Base-by-base conservation (phyloP, 1,140 invertebrate genomes). In the Centruroides sculpturatus region DNA sequence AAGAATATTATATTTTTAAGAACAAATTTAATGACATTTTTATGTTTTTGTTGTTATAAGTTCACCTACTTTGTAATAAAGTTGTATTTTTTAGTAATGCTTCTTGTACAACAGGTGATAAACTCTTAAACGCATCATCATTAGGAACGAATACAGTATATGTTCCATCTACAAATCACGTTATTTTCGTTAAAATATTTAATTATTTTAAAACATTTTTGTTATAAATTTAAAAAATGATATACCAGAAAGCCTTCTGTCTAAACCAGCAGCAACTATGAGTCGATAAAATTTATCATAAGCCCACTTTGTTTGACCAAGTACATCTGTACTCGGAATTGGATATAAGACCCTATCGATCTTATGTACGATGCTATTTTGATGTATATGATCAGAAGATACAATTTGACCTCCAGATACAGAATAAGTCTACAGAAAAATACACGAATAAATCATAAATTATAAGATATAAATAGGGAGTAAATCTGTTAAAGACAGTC, bases 141-240 rank as follows among this genome's bases (percentile, higher is more conserved):
- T 66, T 68, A 10, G 75, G 75, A 6, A 69, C 73, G 13, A 77
- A 72, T 0, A 76, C 59, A 3, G 75, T 77, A 63, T 70, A 75
- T 2, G 72, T 57, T 36, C 59, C 56, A 58, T 57, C 62, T 64
- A 23, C 12, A 59, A 60, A 47, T 41, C 41, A 41, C 8, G 41
- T 41, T 41, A 41, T 41, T 41, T 41, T 41, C 8, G 8, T 41
- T 41, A 41, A 6, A 6, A 41, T 41, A 23, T 3, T 1, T 41
- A 6, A 41, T 41, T 41, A 41, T 41, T 41, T 23, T 41, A 41
- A 41, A 41, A 6, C 8, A n/a, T 41, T 41, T 5, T 41, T 41
- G 41, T 41, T 41, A 3, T 51, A 51, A 13, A 34, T 51, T 51
- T 34, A 34, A 13, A 13, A 36, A 52, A 47, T 12, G n/a, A 68